These are phyloP conservation scores for Calliphora vomitoria DNA, from an alignment of 2,888 invertebrate genomes.

Conservation along the genomic window DNA sequence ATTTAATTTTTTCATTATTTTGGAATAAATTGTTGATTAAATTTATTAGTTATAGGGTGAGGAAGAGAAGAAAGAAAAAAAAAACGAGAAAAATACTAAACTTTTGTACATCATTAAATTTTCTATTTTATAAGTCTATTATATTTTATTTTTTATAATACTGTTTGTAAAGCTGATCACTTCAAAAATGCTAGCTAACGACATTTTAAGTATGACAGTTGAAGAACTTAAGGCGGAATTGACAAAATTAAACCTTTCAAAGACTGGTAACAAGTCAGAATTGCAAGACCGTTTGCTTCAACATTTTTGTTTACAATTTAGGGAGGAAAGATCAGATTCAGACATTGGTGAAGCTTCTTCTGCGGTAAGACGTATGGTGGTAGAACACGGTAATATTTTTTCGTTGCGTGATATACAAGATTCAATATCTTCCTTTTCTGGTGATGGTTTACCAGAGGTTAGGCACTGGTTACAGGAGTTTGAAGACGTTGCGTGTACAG, in stretches of 20 bases:
- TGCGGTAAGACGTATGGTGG: neutral
- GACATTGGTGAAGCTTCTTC: constrained; percentile 1
- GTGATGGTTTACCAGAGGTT: constrained; percentile 56
- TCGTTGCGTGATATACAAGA: constrained; percentile 54
- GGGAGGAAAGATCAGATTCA: neutral
- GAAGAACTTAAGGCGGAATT: constrained; percentile 15
- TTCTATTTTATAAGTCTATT: too few relatives aligned
- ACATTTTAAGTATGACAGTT: constrained; percentile 23
- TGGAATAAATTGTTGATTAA: too few relatives aligned
- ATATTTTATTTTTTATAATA: too few relatives aligned
- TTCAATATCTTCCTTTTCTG: constrained; percentile 40
- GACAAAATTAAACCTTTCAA: neutral
- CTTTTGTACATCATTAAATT: too few relatives aligned
- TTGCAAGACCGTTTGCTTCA: constrained; percentile 13
- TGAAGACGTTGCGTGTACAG: constrained; percentile 58
- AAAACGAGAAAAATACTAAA: too few relatives aligned
- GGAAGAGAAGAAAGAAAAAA: too few relatives aligned
- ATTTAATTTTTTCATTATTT: too few relatives aligned
- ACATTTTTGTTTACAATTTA: constrained; percentile 1
- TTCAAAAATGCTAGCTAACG: neutral
- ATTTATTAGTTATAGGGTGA: too few relatives aligned
- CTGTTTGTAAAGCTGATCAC: constrained; percentile 1
- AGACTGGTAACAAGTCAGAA: constrained; percentile 6
- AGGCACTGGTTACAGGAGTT: constrained; percentile 64
- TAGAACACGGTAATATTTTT: constrained; percentile 36